Conservation (phyloP, 2,113 vertebrate genomes). For the Ardeotis arabs region DNA sequence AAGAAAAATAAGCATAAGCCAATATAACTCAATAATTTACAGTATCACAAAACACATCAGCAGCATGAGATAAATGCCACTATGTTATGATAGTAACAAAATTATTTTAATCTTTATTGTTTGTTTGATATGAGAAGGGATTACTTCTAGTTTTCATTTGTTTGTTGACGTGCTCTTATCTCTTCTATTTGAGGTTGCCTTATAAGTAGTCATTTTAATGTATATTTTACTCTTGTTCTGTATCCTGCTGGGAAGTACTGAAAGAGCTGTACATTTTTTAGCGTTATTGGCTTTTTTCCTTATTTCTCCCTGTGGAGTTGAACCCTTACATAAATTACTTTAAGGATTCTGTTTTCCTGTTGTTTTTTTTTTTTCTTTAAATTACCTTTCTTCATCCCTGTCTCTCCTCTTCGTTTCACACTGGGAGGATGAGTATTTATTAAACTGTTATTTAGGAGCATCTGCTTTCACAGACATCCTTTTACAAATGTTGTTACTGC, state of each 20-base stretch:
- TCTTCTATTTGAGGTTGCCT: not conserved
- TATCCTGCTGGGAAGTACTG: constrained; percentile 23
- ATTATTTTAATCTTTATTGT: constrained; percentile 7
- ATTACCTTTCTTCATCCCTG: not conserved
- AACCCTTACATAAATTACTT: constrained; percentile 49
- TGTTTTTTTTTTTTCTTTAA: not conserved
- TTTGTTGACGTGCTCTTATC: not conserved
- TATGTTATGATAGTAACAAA: not conserved
- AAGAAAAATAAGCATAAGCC: not conserved
- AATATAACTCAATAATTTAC: not conserved
- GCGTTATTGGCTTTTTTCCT: constrained; percentile 41
- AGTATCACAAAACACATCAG: not conserved
- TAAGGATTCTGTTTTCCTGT: not conserved
- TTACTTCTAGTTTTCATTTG: not conserved
- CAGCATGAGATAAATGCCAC: not conserved
- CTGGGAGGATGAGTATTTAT: not conserved
- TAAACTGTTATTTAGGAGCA: not conserved
- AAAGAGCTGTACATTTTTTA: constrained; percentile 23
- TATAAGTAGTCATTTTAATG: constrained; percentile 10
- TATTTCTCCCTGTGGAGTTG: constrained; percentile 25
- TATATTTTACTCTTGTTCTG: constrained; percentile 26
- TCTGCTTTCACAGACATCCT: not conserved
- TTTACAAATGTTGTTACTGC: not conserved
- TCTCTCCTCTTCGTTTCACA: not conserved
- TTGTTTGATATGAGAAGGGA: not conserved